These are phyloP conservation scores for Daboia siamensis DNA, from an alignment of 2,113 vertebrate genomes.

Conservation along the genomic window DNA sequence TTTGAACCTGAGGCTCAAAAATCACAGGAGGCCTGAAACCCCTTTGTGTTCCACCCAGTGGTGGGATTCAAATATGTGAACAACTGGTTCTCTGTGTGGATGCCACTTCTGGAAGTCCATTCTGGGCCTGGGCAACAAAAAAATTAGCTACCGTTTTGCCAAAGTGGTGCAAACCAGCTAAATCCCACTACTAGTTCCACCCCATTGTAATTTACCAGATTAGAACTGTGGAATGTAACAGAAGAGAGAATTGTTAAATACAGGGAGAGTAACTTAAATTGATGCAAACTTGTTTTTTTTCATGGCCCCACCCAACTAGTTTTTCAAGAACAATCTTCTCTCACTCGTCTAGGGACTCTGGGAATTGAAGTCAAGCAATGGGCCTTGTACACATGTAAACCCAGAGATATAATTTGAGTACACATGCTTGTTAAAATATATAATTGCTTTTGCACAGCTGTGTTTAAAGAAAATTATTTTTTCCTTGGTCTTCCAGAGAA, in stretches of 20 bases:
- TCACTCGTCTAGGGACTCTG: not conserved
- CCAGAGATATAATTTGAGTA: not conserved
- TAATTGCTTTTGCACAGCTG: no score
- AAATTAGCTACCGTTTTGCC: no score
- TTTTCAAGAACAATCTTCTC: not conserved
- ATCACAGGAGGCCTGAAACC: not conserved
- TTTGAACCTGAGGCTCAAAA: not conserved
- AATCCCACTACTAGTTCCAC: no score
- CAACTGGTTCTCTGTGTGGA: no score
- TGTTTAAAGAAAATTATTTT: not conserved
- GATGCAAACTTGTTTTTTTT: not conserved
- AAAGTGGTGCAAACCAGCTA: no score
- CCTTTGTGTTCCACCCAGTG: not conserved
- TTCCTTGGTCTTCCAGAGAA: slow-evolving; percentile 73
- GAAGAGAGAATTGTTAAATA: not conserved
- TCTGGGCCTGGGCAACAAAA: no score
- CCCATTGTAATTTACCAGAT: not conserved
- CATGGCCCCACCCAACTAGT: not conserved
- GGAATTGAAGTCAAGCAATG: not conserved
- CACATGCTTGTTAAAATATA: not conserved
- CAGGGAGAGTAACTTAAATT: not conserved
- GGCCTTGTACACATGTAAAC: not conserved
- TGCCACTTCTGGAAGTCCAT: no score
- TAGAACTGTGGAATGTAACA: not conserved
- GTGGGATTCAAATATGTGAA: no score